These are phyloP conservation scores for Sterrhoptilus dennistouni DNA, from an alignment of 2,113 vertebrate genomes.

Conservation along the genomic window DNA sequence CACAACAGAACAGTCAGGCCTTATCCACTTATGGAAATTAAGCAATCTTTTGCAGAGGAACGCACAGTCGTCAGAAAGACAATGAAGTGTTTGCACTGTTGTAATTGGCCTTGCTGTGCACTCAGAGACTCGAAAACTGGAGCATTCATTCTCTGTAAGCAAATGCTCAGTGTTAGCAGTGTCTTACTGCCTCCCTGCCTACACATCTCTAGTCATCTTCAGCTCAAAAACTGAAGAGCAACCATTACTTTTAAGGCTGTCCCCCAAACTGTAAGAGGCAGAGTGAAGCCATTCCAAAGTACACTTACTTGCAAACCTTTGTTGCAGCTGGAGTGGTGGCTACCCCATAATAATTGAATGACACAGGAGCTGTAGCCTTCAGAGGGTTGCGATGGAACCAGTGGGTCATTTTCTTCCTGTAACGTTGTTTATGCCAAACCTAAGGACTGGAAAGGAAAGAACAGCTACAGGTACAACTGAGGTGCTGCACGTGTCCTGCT, in stretches of 20 bases:
- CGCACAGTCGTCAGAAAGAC: not conserved
- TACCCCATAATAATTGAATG: constrained; percentile 93
- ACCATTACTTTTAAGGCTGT: not conserved
- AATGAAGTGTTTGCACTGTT: not conserved
- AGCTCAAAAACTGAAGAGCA: not conserved
- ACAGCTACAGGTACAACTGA: constrained; percentile 11
- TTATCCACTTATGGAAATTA: not conserved
- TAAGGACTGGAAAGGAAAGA: not conserved
- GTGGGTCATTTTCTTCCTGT: constrained; percentile 85
- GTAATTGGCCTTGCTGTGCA: not conserved
- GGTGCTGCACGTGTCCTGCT: not conserved
- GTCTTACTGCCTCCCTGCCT: not conserved
- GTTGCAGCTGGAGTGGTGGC: constrained; percentile 85
- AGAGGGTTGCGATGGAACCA: constrained; percentile 99
- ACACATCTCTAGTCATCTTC: not conserved
- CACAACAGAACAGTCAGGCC: not conserved
- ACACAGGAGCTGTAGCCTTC: constrained; percentile 92
- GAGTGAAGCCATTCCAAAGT: not conserved
- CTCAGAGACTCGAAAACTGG: not conserved
- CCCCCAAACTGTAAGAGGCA: not conserved
- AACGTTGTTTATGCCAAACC: not conserved
- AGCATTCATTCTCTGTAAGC: not conserved
- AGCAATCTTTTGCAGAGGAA: not conserved
- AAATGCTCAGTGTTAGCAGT: not conserved
- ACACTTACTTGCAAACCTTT: constrained; percentile 95